Evolutionary conservation across 2,888 invertebrate species (phyloP), one percentile per base, ranked within the genome.

Genomic region (Tethea ocularis): DNA sequence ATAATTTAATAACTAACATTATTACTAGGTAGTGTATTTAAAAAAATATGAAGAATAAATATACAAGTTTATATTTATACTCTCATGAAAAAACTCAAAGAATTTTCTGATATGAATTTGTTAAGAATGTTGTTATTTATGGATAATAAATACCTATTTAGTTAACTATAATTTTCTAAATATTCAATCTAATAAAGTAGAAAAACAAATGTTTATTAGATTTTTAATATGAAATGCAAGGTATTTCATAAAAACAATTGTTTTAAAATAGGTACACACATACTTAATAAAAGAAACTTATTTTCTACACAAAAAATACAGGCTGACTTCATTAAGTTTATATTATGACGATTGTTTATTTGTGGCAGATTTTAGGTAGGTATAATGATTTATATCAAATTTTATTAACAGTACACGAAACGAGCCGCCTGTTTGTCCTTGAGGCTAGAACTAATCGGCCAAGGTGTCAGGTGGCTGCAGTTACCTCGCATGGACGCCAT

Each of bases 401-500:
- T 1, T 20, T 46, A 10, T 46, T 38, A n/a, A 20, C 46, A 8
- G 6, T 46, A 33, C 2, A 20, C 20, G 46, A 46, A 46, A 20
- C 8, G 46, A 17, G 41, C 41, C 26, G 41, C 41, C 26, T 57
- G 41, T 57, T 5, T 58, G 57, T 54, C 61, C 59, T 61, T 61
- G 64, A 55, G 60, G 59, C 62, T 20, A 46, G 65, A 61, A 67
- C 59, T 60, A 64, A 58, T 68, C 53, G 61, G 68, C 60, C 64
- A 60, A 67, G 70, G 71, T 70, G 72, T 78, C 72, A 78, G 79
- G 76, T 81, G 72, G 66, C 66, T 74, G 72, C 75, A 73, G 61
- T 56, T 75, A 77, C 78, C 79, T 74, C 74, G 77, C 60, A 80
- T 76, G 80, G 79, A 75, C 81, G 82, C 84, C 82, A 81, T 82